Conservation (phyloP, 2,888 invertebrate genomes). For the Spodoptera picta region DNA sequence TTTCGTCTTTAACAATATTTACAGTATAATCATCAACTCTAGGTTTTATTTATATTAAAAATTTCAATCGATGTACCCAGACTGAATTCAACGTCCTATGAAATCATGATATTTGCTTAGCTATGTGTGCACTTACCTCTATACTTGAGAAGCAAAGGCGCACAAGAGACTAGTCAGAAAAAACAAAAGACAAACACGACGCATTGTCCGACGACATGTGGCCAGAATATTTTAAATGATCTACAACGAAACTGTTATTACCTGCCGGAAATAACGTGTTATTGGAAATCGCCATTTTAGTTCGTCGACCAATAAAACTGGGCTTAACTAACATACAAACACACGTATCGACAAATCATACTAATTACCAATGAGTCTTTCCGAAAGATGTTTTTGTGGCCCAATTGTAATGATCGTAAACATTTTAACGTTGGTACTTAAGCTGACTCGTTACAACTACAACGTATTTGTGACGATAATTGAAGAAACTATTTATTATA, state of each 20-base stretch:
- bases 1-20: too few relatives aligned
- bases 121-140: too few relatives aligned
- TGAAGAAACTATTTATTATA: too few relatives aligned
- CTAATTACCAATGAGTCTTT: conserved; percentile 7
- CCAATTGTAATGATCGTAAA: too few relatives aligned
- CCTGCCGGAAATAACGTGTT: conserved; percentile 49
- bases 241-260: conserved; percentile 43
- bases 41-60: too few relatives aligned
- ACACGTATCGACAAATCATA: conserved; percentile 13
- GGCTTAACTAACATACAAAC: conserved; percentile 32
- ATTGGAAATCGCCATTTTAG: conserved; percentile 43
- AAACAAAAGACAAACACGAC: conserved; percentile 39
- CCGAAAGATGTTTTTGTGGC: conserved; percentile 2
- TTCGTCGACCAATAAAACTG: conserved; percentile 25
- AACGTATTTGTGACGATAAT: not conserved
- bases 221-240: conserved; percentile 54
- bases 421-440: not conserved
- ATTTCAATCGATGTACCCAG: too few relatives aligned
- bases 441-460: not conserved
- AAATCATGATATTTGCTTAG: too few relatives aligned
- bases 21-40: too few relatives aligned
- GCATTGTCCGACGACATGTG: conserved; percentile 67
- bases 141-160: conserved; percentile 7
- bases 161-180: conserved; percentile 29
- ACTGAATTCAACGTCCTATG: too few relatives aligned